Evolutionary conservation across 2,888 invertebrate species (phyloP).

Genomic region (Sinopyrophorus schimmeli): DNA sequence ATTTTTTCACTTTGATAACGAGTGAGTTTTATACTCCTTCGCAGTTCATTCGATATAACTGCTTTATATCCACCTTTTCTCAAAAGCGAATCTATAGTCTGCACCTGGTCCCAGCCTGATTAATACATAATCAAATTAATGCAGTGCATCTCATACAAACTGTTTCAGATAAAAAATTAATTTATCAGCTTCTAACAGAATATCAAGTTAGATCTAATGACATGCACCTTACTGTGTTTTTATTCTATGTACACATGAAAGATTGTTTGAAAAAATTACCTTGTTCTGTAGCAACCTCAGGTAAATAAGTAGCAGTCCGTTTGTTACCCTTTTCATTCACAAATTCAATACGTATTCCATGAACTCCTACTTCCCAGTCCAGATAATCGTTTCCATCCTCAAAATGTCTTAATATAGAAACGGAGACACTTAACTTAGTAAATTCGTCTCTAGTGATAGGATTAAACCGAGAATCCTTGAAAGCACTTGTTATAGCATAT

Average conservation of each 20-base stretch:
- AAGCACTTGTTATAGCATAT: slow-evolving; percentile 96
- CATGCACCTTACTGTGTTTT: no score
- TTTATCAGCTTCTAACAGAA: slow-evolving; percentile 15
- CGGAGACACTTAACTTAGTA: slow-evolving; percentile 88
- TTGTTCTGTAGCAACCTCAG: slow-evolving; percentile 98
- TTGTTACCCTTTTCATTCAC: slow-evolving; percentile 90
- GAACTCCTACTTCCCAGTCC: slow-evolving; percentile 97
- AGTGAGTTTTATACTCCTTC: slow-evolving; percentile 89
- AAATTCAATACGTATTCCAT: slow-evolving; percentile 98
- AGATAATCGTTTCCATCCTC: slow-evolving; percentile 94
- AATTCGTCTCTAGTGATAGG: slow-evolving; percentile 95
- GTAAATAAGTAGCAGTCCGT: slow-evolving; percentile 96
- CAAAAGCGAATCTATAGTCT: slow-evolving; percentile 96
- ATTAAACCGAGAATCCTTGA: slow-evolving; percentile 95
- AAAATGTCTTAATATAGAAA: slow-evolving; percentile 94
- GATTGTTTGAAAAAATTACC: no score
- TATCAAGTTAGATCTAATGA: slow-evolving; percentile 3
- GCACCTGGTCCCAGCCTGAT: slow-evolving; percentile 97
- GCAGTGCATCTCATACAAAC: slow-evolving; percentile 1
- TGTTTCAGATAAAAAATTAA: slow-evolving; percentile 9
- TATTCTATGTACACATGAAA: no score
- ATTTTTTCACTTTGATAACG: slow-evolving; percentile 97
- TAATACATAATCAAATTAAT: slow-evolving; percentile 19
- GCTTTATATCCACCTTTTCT: slow-evolving; percentile 97
- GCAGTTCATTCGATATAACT: slow-evolving; percentile 81